A percentile compares a stretch with the other conserved stretches of the same genome.
phyloP scores from a whole-genome alignment of 2,113 vertebrate species.

The Odocoileus virginianus region DNA sequence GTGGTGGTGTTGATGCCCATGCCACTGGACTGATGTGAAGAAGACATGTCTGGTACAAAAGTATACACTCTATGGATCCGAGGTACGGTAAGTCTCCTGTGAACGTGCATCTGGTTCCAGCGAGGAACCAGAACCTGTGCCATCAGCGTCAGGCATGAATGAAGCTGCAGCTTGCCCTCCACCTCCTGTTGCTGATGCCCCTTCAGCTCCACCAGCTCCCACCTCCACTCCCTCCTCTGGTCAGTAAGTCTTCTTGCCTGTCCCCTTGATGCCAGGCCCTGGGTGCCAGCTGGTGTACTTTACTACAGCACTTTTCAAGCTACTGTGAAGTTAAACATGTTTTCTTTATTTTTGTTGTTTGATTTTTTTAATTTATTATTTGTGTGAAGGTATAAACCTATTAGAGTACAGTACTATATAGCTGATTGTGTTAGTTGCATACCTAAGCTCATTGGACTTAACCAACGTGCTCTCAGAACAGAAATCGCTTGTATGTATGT shows the following conservation, averaged over 20 bases:
- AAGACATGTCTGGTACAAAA: no score
- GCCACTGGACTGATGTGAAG: background rate
- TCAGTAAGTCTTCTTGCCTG: background rate
- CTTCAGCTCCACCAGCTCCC: background rate
- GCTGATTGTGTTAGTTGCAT: background rate
- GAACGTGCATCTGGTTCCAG: background rate
- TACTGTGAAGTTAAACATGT: background rate
- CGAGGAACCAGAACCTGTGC: background rate
- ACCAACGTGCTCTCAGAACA: background rate
- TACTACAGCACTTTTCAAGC: background rate
- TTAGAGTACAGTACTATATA: background rate
- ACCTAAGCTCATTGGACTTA: background rate
- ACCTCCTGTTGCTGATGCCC: background rate
- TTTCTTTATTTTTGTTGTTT: background rate
- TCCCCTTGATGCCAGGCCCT: background rate
- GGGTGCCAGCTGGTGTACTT: background rate
- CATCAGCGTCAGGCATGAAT: background rate
- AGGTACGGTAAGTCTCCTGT: background rate
- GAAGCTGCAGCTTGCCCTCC: background rate
- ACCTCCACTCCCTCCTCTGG: background rate
- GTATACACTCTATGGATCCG: background rate
- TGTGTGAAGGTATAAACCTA: background rate
- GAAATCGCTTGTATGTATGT: background rate
- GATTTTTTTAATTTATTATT: background rate
- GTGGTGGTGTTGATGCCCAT: no score